Evolutionary conservation across 1,140 invertebrate species (phyloP), one percentile per base, ranked within the genome.

Genomic region (Drosophila dunni): DNA sequence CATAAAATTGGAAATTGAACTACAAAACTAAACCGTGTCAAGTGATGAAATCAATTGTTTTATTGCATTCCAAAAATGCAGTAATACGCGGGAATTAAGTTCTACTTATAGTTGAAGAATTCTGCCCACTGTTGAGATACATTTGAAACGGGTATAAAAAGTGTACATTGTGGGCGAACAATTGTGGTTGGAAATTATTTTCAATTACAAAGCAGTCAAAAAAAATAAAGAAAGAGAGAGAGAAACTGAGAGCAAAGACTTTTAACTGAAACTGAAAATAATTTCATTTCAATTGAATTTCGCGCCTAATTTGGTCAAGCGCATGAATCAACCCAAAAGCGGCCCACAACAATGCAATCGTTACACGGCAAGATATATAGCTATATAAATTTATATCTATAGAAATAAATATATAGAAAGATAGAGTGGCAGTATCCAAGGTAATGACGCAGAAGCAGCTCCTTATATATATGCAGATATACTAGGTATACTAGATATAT

Each of bases 251-350:
- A 54, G 50, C 44, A 13, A 20, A 62, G 44, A 42, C 29, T 54
- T 9, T 2, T 9, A 15, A 56, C 51, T 71, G 61, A 61, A 24
- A 24, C 1, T 24, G 34, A 65, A 65, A 60, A 53, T 62, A 75
- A 79, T 85, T 20, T 20, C 17, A 20, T 20, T 20, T 85, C 82
- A 85, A 85, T 86, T 85, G 79, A 82, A 82, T 82, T 85, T 85
- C 79, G 78, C 71, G 83, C 82, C 82, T 56, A 86, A 85, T 85
- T 85, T 82, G 82, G 82, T 72, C 82, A 79, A 68, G 66, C 34
- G 50, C 50, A 56, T 85, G 78, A 85, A 81, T 84, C 78, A 70
- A 50, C 57, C 56, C 42, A 29, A 44, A 56, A 61, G 64, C 75
- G 64, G 65, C 78, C 82, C 68, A 84, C 46, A 67, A 51, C 65